Conservation (phyloP, 1,140 invertebrate genomes). For the Trichomalopsis sarcophagae region DNA sequence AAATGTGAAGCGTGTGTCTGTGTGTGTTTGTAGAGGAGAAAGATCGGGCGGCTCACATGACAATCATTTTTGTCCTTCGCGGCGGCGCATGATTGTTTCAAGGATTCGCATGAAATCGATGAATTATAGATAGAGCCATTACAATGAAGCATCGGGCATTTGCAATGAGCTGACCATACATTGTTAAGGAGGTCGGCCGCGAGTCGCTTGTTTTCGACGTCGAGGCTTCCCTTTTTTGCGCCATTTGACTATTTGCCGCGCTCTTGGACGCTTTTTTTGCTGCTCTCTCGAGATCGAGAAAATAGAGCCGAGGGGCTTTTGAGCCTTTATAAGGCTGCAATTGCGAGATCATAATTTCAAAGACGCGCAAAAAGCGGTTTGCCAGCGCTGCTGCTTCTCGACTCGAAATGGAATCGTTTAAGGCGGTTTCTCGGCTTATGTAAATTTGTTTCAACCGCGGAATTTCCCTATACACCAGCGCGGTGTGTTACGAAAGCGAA, state of each 20-base stretch:
- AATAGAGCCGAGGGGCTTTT: not conserved
- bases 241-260: conserved; percentile 42
- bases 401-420: not conserved
- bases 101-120: conserved; percentile 47
- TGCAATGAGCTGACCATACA: conserved; percentile 23
- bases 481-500: no score
- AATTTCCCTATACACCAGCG: no score
- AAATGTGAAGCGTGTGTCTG: conserved; percentile 42
- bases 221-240: conserved; percentile 12
- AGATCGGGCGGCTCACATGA: conserved; percentile 28
- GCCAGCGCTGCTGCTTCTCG: not conserved
- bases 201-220: conserved; percentile 25
- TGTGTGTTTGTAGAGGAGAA: not conserved
- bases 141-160: conserved; percentile 37
- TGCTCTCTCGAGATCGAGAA: not conserved
- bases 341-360: conserved; percentile 34
- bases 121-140: conserved; percentile 52
- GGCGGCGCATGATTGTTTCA: conserved; percentile 32
- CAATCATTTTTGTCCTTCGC: conserved; percentile 45
- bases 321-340: conserved; percentile 19
- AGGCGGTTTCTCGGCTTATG: not conserved
- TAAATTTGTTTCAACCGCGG: not conserved
- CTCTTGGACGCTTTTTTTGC: not conserved
- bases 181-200: conserved; percentile 39
- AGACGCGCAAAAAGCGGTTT: not conserved